Conservation (phyloP, 2,888 invertebrate species). For the Smittia sp. region DNA sequence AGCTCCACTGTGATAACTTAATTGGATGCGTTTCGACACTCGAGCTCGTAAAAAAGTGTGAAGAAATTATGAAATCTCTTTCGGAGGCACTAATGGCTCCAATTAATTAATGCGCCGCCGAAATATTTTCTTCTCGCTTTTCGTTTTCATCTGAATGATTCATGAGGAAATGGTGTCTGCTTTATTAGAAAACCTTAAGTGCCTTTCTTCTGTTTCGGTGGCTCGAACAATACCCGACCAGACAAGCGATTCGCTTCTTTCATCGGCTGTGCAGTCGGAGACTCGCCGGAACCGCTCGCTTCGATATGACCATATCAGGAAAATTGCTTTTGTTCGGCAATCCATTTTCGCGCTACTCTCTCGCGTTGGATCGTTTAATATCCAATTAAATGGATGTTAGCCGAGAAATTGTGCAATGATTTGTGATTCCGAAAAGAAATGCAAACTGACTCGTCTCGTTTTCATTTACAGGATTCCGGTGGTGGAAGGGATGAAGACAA, state of each 20-base stretch:
- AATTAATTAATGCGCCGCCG: background rate
- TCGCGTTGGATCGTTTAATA: conserved; percentile 27
- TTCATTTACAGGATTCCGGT: conserved; percentile 30
- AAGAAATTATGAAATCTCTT: background rate
- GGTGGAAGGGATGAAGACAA: conserved; percentile 23
- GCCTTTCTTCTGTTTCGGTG: background rate
- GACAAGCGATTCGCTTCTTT: no score
- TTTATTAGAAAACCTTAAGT: background rate
- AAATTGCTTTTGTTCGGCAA: background rate
- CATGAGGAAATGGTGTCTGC: background rate
- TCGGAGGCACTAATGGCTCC: background rate
- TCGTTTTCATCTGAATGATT: conserved; percentile 10
- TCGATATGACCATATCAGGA: conserved; percentile 33
- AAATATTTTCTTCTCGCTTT: background rate
- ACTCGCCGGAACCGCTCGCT: conserved; percentile 19
- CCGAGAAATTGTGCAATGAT: conserved; percentile 30
- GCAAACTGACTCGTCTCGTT: background rate
- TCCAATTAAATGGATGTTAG: conserved; percentile 11
- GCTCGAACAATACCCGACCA: background rate
- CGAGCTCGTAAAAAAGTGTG: background rate
- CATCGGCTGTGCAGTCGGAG: background rate
- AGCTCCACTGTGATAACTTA: background rate
- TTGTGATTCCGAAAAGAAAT: background rate
- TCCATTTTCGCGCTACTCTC: conserved; percentile 23
- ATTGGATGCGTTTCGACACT: conserved; percentile 3